Evolutionary conservation across 2,113 vertebrate genomes (phyloP), one percentile per base, ranked within the genome.

Genomic region (Trogon surrucura): DNA sequence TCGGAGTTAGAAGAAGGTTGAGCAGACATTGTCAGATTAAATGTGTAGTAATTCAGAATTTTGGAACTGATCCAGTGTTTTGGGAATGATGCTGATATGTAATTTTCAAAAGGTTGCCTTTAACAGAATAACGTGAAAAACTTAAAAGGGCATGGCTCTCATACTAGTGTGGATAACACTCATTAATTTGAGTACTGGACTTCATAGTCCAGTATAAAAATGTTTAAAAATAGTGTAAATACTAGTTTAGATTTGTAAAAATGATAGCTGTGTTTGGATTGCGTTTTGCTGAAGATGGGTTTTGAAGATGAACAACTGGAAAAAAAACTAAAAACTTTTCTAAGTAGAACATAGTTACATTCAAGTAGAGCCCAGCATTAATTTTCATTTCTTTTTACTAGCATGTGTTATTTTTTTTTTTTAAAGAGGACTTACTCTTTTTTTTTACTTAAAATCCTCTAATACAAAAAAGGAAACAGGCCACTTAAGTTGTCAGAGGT

Each of bases 401-500:
- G 7, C 61, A 30, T 87, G 5, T 11, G 41, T 41, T 41, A 41
- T 41, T 72, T 56, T 4, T 88, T 41, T 86, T 91, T 85, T 72
- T 62, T 51, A 50, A 80, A 81, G 30, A 12, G 78, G 51, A 30
- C 20, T 82, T 91, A 34, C 17, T 85, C 44, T 82, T 85, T 78
- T 85, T 78, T 58, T 57, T 70, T 74, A 21, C 62, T 85, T 82
- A 41, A 93, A 75, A 88, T 72, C 44, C 19, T 67, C 47, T 13
- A 50, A 32, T 82, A 21, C 9, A 90, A 48, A 79, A 88, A 80
- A 25, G 3, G 30, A 87, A 93, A 44, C 34, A 38, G 64, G 8
- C 30, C n/a, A 60, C 66, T 96, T 80, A 61, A 69, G 23, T 85
- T 94, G 89, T 72, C 81, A 89, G n/a, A 69, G 64, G 78, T 89